Base-by-base conservation (phyloP, 2,888 invertebrate species). In the Busseola fusca region DNA sequence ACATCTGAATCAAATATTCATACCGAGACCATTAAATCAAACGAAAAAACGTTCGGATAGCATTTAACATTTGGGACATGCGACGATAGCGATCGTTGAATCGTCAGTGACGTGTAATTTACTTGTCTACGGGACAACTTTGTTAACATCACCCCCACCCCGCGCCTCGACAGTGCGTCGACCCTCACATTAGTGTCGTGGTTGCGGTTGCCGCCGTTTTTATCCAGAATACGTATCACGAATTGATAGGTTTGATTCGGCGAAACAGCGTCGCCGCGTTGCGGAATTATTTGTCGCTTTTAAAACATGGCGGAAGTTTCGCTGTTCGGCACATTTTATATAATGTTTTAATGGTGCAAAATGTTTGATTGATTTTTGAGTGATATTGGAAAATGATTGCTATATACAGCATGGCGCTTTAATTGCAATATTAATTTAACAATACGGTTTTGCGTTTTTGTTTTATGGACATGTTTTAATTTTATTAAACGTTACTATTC, bases 121-220 rank as follows among this genome's bases (percentile, higher is more conserved):
- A 80, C 74, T 80, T 82, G 74, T 73, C 79, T 82, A 78, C 56
- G 59, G 68, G 48, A 80, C 83, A 82, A 82, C 83, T 79, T 79
- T 82, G 80, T 82, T 82, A 73, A 63, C 57, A 63, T 52, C 56
- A 48, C 50, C 71, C 60, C 58, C 71, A 14, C 63, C 34, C 14
- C 40, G 12, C 14, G 21, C 21, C 12, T 45, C 25, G 25, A 18
- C 63, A 78, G 79, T 73, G 69, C 74, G 79, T 73, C 80, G 74
- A 78, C 83, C 80, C 57, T 56, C 25, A 58, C 66, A 77, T 77
- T 64, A 79, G 67, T 73, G 83, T 69, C 80, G 69, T 54, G 80
- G 58, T 62, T 21, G 72, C 50, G 63, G 56, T 66, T 82, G 45
- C 56, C 78, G 48, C 59, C 64, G 59, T 78, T 80, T 78, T 80